Conservation (phyloP, 2,113 vertebrate genomes). For the Perca fluviatilis region DNA sequence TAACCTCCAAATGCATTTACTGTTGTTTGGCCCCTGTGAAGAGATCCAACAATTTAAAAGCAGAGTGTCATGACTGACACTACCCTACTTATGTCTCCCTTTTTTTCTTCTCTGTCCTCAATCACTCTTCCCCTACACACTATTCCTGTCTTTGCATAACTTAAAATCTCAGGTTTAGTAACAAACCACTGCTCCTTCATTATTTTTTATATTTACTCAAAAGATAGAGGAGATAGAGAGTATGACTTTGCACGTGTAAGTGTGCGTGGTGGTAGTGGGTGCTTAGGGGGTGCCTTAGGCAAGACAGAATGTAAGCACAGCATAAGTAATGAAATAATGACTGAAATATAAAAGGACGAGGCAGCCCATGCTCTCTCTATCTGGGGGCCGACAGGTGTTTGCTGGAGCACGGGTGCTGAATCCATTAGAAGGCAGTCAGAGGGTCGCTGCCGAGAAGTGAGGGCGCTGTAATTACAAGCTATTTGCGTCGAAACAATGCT, state of each 20-base stretch:
- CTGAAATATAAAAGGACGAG: conserved; percentile 73
- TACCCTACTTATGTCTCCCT: neutral
- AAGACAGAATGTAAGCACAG: conserved; percentile 76
- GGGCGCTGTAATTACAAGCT: conserved; percentile 68
- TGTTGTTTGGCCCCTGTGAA: neutral
- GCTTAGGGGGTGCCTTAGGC: conserved; percentile 67
- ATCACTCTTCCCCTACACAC: neutral
- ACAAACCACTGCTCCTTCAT: conserved; percentile 59
- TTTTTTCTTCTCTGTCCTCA: neutral
- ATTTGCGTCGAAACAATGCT: conserved; percentile 26
- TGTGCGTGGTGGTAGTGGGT: conserved; percentile 36
- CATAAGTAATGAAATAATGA: conserved; percentile 83
- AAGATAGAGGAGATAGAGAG: conserved; percentile 32
- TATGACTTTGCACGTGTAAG: neutral
- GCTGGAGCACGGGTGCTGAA: conserved; percentile 54
- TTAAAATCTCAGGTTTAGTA: conserved; percentile 55
- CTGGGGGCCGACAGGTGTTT: conserved; percentile 76
- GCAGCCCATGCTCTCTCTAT: conserved; percentile 59
- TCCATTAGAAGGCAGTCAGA: conserved; percentile 76
- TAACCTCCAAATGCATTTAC: conserved; percentile 1
- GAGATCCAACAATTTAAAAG: conserved; percentile 9
- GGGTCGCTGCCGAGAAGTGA: conserved; percentile 48
- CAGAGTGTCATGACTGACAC: conserved; percentile 21
- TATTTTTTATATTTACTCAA: conserved; percentile 67
- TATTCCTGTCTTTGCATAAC: conserved; percentile 36